Evolutionary conservation across 2,888 invertebrate genomes (phyloP).

Genomic region (Pharmacophagus antenor): DNA sequence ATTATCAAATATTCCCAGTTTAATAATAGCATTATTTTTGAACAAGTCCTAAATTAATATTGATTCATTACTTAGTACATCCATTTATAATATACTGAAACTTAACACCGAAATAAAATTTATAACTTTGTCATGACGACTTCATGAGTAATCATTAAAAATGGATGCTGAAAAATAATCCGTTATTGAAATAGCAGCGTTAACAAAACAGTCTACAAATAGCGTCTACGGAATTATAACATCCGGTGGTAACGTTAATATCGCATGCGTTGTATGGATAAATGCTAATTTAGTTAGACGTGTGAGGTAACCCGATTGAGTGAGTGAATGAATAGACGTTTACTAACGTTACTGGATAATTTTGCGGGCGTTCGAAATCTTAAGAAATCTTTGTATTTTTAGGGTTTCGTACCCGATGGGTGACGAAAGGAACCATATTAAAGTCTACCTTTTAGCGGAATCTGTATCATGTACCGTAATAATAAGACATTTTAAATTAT

Average conservation of each 20-base stretch:
- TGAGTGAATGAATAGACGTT: conserved; percentile 22
- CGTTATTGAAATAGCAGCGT: not conserved
- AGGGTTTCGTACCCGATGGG: too few relatives aligned
- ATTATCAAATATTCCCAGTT: too few relatives aligned
- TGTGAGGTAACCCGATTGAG: conserved; percentile 19
- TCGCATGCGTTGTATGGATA: conserved; percentile 23
- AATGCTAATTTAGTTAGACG: conserved; percentile 26
- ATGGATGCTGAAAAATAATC: not conserved
- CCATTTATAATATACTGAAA: too few relatives aligned
- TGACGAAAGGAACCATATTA: too few relatives aligned
- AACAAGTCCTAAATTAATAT: too few relatives aligned
- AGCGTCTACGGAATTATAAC: conserved; percentile 15
- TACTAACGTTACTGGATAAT: conserved; percentile 13
- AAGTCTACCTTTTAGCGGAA: too few relatives aligned
- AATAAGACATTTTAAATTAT: too few relatives aligned
- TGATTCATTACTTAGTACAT: too few relatives aligned
- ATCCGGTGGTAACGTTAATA: conserved; percentile 28
- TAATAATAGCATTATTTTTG: too few relatives aligned
- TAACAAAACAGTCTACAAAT: conserved; percentile 13
- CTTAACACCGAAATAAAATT: not conserved
- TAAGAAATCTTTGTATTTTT: too few relatives aligned
- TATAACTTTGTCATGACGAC: not conserved
- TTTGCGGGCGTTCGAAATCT: too few relatives aligned
- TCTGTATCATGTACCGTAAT: too few relatives aligned
- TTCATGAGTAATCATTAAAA: not conserved